Conservation (phyloP, 2,797 vertebrate species). For the Siniperca scherzeri region DNA sequence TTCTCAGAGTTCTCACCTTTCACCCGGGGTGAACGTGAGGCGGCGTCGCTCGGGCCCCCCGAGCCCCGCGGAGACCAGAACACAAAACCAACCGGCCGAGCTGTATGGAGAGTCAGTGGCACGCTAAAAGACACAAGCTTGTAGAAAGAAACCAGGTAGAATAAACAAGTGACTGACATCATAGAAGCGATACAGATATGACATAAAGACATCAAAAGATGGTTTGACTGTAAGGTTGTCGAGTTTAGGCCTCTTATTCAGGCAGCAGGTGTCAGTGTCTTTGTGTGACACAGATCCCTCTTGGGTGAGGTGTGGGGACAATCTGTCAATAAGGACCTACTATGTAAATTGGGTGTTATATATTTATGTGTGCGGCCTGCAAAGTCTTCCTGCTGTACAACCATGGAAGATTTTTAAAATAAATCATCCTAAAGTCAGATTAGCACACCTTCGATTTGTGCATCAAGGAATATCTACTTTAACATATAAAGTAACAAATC, state of each 20-base stretch:
- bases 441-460: not conserved
- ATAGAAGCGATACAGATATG: conserved; percentile 48
- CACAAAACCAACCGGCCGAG: conserved; percentile 70
- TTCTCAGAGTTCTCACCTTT: conserved; percentile 88
- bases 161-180: conserved; percentile 59
- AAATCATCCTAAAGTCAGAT: not conserved
- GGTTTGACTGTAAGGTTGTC: conserved; percentile 19
- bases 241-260: conserved; percentile 28
- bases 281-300: conserved; percentile 27
- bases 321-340: not conserved
- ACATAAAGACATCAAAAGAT: conserved; percentile 40
- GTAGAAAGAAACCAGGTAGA: conserved; percentile 55
- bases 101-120: conserved; percentile 50
- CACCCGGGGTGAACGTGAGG: conserved; percentile 80
- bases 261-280: conserved; percentile 50
- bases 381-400: not conserved
- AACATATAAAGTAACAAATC: not conserved
- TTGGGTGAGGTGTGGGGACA: conserved; percentile 8
- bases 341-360: not conserved
- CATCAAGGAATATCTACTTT: not conserved
- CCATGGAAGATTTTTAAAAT: not conserved
- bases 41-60: conserved; percentile 65
- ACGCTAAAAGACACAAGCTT: conserved; percentile 59
- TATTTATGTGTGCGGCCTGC: not conserved
- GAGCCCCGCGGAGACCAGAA: conserved; percentile 74